Evolutionary conservation across 2,113 vertebrate genomes (phyloP), one percentile per base, ranked within the genome.

Genomic region (Atrichornis clamosus): DNA sequence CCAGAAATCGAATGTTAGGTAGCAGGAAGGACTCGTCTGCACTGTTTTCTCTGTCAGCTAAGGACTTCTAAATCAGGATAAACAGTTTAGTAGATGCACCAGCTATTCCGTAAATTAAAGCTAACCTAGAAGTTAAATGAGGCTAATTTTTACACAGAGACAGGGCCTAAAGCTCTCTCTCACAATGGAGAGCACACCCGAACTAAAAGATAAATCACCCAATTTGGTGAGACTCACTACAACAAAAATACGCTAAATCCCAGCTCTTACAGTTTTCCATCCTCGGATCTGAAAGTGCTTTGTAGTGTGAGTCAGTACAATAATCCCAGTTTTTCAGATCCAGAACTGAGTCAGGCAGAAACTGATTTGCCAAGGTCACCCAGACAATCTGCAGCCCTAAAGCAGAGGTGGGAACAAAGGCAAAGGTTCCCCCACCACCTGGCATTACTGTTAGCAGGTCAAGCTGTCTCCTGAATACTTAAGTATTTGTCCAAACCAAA

Each of bases 121-220:
- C 6, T 19, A 62, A 62, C 10, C 6, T 35, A 33, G 9, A 72
- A 92, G 37, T 24, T 42, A 30, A 50, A 44, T 1, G 10, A 88
- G 22, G 41, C 2, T 8, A 1, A 24, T 78, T 68, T 72, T 44
- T 0, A 60, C 21, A 68, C 0, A 0, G 5, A 82, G 33, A 15
- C 39, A 80, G 14, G 13, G 35, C 22, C 68, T 72, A 47, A 65
- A 65, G 15, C 41, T 32, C 10, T 24, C 49, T n/a, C 35, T 49
- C 64, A 47, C 44, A 59, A 17, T 30, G 13, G n/a, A 52, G 50
- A 76, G 53, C 33, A 73, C 9, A 35, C 10, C 19, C 10, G 8
- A 58, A n/a, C 46, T 15, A 35, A 23, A 22, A 33, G 32, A 62
- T 18, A 63, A 33, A 67, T 8, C 21, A 46, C 39, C 26, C 11